phyloP scores from a whole-genome alignment of 1,140 invertebrate species.

The Eciton burchellii region DNA sequence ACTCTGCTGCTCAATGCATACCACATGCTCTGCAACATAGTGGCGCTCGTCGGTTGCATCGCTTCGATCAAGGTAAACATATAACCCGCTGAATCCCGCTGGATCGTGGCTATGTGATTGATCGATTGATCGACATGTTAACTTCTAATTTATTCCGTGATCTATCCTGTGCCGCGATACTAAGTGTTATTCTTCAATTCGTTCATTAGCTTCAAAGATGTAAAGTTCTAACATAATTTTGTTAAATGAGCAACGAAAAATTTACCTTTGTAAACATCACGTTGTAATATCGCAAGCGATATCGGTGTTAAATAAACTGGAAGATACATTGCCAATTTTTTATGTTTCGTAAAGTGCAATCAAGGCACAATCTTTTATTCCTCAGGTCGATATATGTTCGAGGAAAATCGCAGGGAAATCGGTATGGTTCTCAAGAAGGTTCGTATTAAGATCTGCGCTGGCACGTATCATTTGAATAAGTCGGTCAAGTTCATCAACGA shows the following conservation, averaged over 20 bases:
- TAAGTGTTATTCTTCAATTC: background rate
- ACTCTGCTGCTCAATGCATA: conserved; percentile 94
- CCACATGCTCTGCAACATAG: conserved; percentile 93
- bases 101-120: background rate
- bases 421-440: no score
- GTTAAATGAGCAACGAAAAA: no score
- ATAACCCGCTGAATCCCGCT: no score
- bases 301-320: background rate
- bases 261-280: background rate
- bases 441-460: background rate
- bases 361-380: background rate
- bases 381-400: background rate
- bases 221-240: background rate
- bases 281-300: background rate
- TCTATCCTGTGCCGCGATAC: background rate
- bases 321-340: background rate
- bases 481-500: conserved; percentile 8
- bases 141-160: background rate
- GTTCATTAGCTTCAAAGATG: background rate
- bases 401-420: conserved; percentile 4
- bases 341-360: background rate
- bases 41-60: conserved; percentile 90
- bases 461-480: conserved; percentile 3
- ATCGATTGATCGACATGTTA: background rate
- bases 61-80: conserved; percentile 90